Conservation (phyloP, 2,113 vertebrate species). For the Ramphastos sulfuratus region DNA sequence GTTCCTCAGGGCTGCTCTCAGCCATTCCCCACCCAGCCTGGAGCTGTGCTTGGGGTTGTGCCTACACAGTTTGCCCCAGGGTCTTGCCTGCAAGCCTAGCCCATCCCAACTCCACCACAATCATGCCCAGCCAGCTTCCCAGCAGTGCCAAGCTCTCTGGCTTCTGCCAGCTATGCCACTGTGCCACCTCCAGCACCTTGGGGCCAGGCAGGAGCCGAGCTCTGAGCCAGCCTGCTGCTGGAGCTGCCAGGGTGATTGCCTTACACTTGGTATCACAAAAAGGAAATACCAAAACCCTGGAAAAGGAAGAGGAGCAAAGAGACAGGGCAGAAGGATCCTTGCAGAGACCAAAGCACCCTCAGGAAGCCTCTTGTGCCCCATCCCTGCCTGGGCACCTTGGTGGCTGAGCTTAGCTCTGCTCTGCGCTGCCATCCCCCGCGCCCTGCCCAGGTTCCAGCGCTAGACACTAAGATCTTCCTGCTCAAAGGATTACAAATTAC, state of each 20-base stretch:
- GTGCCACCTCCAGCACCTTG: background rate
- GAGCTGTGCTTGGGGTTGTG: too few species aligned
- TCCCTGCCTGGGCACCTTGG: background rate
- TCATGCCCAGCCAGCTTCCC: fast-evolving
- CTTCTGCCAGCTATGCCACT: background rate
- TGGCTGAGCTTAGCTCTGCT: background rate
- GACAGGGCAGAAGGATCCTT: too few species aligned
- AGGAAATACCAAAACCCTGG: background rate
- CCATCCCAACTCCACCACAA: background rate
- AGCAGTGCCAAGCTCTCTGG: background rate
- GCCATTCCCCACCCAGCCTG: too few species aligned
- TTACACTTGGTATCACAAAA: background rate
- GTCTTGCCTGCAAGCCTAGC: background rate
- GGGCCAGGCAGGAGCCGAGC: background rate
- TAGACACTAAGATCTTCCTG: constrained; percentile 20
- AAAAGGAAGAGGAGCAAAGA: background rate
- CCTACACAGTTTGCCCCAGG: background rate
- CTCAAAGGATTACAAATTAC: constrained; percentile 64
- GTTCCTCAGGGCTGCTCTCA: too few species aligned
- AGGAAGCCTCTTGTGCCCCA: background rate
- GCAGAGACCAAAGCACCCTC: too few species aligned
- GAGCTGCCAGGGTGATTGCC: background rate
- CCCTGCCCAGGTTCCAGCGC: background rate
- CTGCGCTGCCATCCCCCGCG: background rate
- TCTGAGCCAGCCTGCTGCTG: background rate